A percentile compares a stretch with the other conserved stretches of the same genome.
Conservation (phyloP, 2,888 invertebrate species). For the Catocala nupta region DNA sequence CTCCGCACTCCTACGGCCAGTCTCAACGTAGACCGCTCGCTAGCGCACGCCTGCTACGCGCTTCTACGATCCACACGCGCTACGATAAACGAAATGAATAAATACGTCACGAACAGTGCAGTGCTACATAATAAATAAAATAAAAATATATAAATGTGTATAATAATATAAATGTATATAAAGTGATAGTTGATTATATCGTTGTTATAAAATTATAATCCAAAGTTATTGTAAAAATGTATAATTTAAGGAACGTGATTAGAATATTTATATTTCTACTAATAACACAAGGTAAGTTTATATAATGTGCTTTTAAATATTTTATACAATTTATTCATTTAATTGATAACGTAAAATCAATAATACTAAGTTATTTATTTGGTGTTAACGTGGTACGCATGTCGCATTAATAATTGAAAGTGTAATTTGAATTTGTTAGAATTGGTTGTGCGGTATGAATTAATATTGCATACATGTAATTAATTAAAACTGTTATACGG, state of each 20-base stretch:
- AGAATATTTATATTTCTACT: conserved; percentile 59
- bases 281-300: conserved; percentile 61
- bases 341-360: conserved; percentile 10
- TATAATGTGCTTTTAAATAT: not conserved
- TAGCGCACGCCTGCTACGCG: conserved; percentile 59
- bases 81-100: conserved; percentile 49
- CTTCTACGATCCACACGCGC: conserved; percentile 43
- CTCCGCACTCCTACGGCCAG: conserved; percentile 54
- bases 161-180: conserved; percentile 41
- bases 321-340: not conserved
- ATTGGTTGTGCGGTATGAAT: not conserved
- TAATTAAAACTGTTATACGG: not conserved
- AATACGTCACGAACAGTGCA: conserved; percentile 46
- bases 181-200: conserved; percentile 47
- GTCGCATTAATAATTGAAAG: not conserved
- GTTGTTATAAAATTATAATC: conserved; percentile 43
- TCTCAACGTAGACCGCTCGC: conserved; percentile 55
- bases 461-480: not conserved
- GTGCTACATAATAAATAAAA: conserved; percentile 37
- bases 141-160: conserved; percentile 38
- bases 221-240: conserved; percentile 54
- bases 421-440: not conserved
- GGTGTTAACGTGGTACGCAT: not conserved
- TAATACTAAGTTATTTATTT: not conserved
- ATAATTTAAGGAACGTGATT: conserved; percentile 50